Evolutionary conservation across 2,888 invertebrate genomes (phyloP).

Genomic region (Digitonthophagus gazella): DNA sequence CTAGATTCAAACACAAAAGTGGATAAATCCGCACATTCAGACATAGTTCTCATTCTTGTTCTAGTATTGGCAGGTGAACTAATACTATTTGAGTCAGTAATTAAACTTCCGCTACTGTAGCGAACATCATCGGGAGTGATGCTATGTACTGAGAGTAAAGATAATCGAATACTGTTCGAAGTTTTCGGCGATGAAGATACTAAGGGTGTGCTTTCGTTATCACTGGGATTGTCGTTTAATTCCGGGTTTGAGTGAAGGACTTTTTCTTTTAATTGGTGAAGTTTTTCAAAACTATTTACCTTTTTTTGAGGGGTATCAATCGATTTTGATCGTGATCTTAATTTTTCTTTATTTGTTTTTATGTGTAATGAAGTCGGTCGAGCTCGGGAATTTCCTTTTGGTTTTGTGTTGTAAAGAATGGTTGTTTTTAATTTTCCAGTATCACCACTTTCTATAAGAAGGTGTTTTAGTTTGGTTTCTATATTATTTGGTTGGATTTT

Average conservation of each 20-base stretch:
- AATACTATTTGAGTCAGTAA: constrained; percentile 13
- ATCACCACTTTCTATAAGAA: constrained; percentile 43
- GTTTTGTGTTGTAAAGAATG: constrained; percentile 32
- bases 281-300: constrained; percentile 40
- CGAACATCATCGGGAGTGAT: constrained; percentile 27
- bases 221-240: constrained; percentile 48
- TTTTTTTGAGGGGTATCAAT: constrained; percentile 41
- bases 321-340: constrained; percentile 43
- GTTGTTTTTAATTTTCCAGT: constrained; percentile 20
- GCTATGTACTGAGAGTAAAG: constrained; percentile 32
- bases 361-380: constrained; percentile 43
- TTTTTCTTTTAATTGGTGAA: constrained; percentile 47
- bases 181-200: constrained; percentile 40
- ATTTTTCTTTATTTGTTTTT: constrained; percentile 38
- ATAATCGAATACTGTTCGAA: constrained; percentile 40
- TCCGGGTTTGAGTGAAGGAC: constrained; percentile 46
- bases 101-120: constrained; percentile 40
- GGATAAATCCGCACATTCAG: constrained; percentile 40
- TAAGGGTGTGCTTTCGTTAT: constrained; percentile 69
- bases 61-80: constrained; percentile 19
- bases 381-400: constrained; percentile 34
- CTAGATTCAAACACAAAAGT: constrained; percentile 36
- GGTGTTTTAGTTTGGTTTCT: constrained; percentile 41
- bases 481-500: constrained; percentile 32
- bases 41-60: constrained; percentile 40